Evolutionary conservation across 2,797 vertebrate genomes (phyloP), one percentile per base, ranked within the genome.

Genomic region (Phoebastria nigripes): DNA sequence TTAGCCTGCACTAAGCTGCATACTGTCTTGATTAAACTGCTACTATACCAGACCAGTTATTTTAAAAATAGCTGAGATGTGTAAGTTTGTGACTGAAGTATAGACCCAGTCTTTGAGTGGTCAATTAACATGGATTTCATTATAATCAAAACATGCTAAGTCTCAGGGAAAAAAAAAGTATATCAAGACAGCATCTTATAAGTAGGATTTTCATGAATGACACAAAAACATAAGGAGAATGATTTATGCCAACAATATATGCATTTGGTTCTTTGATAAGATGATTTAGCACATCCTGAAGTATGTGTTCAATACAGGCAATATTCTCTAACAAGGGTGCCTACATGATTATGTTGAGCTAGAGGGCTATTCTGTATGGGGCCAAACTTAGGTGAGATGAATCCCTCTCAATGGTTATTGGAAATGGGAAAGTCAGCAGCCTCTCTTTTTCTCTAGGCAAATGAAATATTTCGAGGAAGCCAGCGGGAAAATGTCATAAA

Each of bases 41-140:
- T 87, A 22, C 44, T 55, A 41, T 58, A 67, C 19, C 8, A 89
- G 55, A 77, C 8, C 12, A 82, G 62, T 51, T 91, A 80, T 90
- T 95, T 94, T 78, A 82, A 95, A 94, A 97, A 91, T 59, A 94
- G 87, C 84, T 95, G 94, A 95, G 84, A 82, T 37, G 20, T 92
- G 67, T 93, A 95, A 91, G 22, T 91, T 91, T 95, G 55, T 95
- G 61, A 67, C 65, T 94, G 72, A 93, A 95, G 78, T 74, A 71
- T 67, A 91, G 79, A 86, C 28, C 6, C 49, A 49, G 16, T 22
- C 37, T 88, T 90, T 85, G 61, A 72, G 80, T 80, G 9, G 54
- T 90, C 62, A 88, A 76, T 93, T 95, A 89, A 92, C 76, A 92
- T 41, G 62, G 31, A 91, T 93, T 95, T 81, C 88, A 69, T 87